Conservation (phyloP, 2,888 invertebrate species). For the Theretra japonica region DNA sequence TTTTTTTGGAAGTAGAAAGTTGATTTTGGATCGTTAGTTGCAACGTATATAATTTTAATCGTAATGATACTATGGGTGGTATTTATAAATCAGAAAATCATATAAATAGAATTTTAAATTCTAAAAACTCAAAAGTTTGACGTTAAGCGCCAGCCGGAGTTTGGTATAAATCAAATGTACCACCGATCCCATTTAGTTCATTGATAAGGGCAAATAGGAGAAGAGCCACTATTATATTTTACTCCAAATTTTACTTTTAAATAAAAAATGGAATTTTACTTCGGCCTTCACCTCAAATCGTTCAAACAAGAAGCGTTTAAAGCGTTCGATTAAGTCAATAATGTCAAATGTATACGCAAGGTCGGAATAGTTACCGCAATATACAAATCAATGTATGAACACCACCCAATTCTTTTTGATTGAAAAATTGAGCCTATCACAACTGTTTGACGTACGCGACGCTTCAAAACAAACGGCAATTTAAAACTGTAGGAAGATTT, state of each 20-base stretch:
- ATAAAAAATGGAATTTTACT: background rate
- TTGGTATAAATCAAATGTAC: too few species aligned
- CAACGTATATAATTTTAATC: too few species aligned
- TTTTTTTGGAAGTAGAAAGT: too few species aligned
- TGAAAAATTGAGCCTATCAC: constrained; percentile 28
- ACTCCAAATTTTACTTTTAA: background rate
- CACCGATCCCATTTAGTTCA: too few species aligned
- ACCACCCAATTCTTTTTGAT: constrained; percentile 33
- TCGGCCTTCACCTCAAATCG: background rate
- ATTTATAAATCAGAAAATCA: too few species aligned
- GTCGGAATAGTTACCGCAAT: constrained; percentile 43
- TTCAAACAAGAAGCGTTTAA: background rate
- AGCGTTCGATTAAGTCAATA: constrained; percentile 17
- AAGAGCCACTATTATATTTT: too few species aligned
- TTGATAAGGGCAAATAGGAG: too few species aligned
- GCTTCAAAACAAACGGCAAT: constrained; percentile 2
- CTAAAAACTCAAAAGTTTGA: too few species aligned
- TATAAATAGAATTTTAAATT: too few species aligned
- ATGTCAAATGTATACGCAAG: constrained; percentile 37
- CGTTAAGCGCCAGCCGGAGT: too few species aligned
- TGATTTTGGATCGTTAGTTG: too few species aligned
- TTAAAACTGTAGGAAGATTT: background rate
- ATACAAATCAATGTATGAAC: constrained; percentile 35
- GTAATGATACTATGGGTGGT: too few species aligned
- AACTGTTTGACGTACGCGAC: constrained; percentile 27